phyloP scores from a whole-genome alignment of 2,113 vertebrate genomes.

The Nyctereutes procyonoides region DNA sequence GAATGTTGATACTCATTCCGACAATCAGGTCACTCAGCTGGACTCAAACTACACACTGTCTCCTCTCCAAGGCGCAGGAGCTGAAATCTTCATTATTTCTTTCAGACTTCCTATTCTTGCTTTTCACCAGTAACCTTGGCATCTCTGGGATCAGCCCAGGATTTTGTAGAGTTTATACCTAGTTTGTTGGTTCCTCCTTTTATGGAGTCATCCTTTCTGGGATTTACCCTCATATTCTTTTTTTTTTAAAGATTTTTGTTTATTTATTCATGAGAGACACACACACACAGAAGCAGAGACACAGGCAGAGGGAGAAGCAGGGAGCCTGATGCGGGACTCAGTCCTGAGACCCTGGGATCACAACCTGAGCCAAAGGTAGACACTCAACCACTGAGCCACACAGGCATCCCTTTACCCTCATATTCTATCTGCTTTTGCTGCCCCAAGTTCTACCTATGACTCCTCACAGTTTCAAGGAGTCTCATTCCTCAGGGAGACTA shows the following conservation, averaged over 20 bases:
- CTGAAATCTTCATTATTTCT: too few relatives aligned
- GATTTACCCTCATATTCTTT: not conserved
- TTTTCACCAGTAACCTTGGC: not conserved
- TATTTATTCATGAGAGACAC: too few relatives aligned
- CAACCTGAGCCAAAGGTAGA: too few relatives aligned
- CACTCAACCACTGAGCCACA: too few relatives aligned
- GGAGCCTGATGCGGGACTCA: too few relatives aligned
- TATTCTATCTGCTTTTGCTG: not conserved
- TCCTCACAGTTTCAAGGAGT: not conserved
- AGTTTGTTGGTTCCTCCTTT: not conserved
- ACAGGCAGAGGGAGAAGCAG: too few relatives aligned
- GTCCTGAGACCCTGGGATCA: too few relatives aligned
- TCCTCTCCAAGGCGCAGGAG: not conserved
- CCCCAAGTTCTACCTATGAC: not conserved
- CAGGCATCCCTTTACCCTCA: not conserved
- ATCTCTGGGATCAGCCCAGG: not conserved
- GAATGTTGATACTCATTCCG: not conserved
- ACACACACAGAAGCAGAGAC: too few relatives aligned
- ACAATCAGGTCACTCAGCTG: too few relatives aligned
- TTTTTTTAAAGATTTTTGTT: too few relatives aligned
- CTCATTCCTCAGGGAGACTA: not conserved
- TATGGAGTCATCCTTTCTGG: not conserved
- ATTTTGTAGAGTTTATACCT: not conserved
- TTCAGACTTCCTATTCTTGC: too few relatives aligned
- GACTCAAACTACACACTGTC: not conserved